Evolutionary conservation across 1,140 invertebrate genomes (phyloP).

Genomic region (Platorchestia sp.): DNA sequence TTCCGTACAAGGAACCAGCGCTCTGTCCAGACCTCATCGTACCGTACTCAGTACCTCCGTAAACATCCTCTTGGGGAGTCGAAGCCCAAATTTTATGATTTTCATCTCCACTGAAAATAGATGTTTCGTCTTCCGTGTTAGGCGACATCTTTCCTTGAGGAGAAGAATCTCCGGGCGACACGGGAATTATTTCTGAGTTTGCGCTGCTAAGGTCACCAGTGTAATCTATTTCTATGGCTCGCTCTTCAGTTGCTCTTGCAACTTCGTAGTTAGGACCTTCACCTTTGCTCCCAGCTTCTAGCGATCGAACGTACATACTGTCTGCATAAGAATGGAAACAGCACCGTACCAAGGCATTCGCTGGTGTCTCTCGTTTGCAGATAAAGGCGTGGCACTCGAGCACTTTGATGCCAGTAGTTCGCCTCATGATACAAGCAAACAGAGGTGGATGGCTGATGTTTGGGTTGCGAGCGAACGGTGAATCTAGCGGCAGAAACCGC

Average conservation of each 20-base stretch:
- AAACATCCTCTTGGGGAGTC: conserved; percentile 68
- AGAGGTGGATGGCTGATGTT: conserved; percentile 92
- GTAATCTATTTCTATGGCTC: conserved; percentile 65
- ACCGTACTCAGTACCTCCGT: conserved; percentile 74
- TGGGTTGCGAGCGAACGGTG: conserved; percentile 91
- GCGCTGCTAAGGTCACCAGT: conserved; percentile 67
- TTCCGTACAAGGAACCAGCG: conserved; percentile 65
- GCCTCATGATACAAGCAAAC: conserved; percentile 94
- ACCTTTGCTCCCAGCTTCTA: conserved; percentile 74
- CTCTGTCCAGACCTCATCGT: conserved; percentile 75
- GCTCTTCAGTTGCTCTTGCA: conserved; percentile 63
- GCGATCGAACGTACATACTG: conserved; percentile 82
- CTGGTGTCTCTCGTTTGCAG: conserved; percentile 94
- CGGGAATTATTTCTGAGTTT: conserved; percentile 65
- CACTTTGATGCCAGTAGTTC: conserved; percentile 98
- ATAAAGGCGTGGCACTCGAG: conserved; percentile 99
- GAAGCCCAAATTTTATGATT: conserved; percentile 90
- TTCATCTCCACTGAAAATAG: conserved; percentile 89
- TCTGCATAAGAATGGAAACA: conserved; percentile 97
- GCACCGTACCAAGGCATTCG: conserved; percentile 90
- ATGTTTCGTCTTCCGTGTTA: conserved; percentile 75
- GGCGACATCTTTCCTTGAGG: conserved; percentile 64
- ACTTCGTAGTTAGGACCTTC: conserved; percentile 66
- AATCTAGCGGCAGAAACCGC: conserved; percentile 95
- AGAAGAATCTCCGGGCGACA: conserved; percentile 60